phyloP scores from a whole-genome alignment of 2,113 vertebrate genomes.

The Pygoscelis adeliae region DNA sequence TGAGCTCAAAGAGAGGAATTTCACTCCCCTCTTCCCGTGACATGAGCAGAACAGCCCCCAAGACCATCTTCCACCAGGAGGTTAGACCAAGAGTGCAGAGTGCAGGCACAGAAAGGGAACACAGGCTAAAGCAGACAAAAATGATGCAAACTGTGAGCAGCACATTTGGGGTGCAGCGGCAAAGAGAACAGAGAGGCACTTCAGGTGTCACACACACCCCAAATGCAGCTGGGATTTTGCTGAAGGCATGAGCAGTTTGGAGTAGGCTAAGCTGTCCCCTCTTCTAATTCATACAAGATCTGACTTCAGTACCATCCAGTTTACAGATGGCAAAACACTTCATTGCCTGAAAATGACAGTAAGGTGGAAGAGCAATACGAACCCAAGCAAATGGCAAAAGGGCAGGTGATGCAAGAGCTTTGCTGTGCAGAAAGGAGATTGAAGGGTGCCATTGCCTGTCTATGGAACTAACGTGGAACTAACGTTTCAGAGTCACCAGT shows the following conservation, averaged over 20 bases:
- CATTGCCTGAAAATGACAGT: background rate
- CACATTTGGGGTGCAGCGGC: background rate
- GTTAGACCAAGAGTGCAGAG: background rate
- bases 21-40: too few species aligned
- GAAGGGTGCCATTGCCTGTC: background rate
- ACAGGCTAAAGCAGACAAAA: background rate
- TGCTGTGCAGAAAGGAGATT: background rate
- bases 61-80: background rate
- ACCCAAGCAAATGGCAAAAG: background rate
- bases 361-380: fast-evolving
- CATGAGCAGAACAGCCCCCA: background rate
- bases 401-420: background rate
- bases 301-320: fast-evolving
- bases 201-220: background rate
- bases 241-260: background rate
- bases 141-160: too few species aligned
- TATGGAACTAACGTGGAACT: too few species aligned
- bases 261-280: background rate
- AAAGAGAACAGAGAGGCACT: too few species aligned
- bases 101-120: background rate
- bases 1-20: background rate
- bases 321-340: background rate
- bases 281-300: background rate
- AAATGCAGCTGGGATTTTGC: background rate
- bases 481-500: background rate